These are phyloP conservation scores for Trogon surrucura DNA, from an alignment of 2,113 vertebrate genomes.

Conservation along the genomic window DNA sequence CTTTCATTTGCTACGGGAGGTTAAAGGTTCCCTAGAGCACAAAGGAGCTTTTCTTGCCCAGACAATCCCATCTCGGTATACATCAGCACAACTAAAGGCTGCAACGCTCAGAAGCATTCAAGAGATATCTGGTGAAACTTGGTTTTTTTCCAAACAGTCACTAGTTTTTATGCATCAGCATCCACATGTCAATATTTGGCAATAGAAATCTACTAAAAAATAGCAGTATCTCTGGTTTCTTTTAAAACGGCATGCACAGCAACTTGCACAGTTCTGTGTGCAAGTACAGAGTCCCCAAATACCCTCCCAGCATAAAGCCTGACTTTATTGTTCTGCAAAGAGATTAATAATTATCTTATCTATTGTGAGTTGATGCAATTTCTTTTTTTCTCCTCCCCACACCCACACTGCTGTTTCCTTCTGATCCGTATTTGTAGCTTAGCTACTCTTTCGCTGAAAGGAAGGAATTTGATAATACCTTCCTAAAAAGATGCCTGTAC, in stretches of 20 bases:
- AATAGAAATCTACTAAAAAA: background rate
- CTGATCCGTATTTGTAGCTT: constrained; percentile 45
- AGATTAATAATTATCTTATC: constrained; percentile 30
- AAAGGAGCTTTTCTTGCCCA: constrained; percentile 67
- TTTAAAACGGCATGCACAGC: background rate
- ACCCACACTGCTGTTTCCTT: background rate
- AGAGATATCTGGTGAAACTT: constrained; percentile 15
- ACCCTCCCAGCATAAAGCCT: background rate
- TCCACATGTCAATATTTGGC: background rate
- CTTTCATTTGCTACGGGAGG: constrained; percentile 67
- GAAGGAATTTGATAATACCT: constrained; percentile 24
- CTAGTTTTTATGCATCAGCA: background rate
- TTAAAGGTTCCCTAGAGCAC: constrained; percentile 68
- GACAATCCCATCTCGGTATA: constrained; percentile 63
- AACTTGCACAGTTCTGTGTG: background rate
- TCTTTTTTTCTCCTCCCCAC: background rate
- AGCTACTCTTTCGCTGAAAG: constrained; percentile 38
- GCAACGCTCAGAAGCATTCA: constrained; percentile 8
- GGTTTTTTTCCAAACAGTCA: background rate
- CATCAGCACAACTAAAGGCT: constrained; percentile 11
- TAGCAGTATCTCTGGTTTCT: background rate
- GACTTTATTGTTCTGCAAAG: background rate
- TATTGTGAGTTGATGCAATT: background rate
- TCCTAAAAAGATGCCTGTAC: background rate
- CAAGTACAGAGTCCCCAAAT: background rate